phyloP scores from a whole-genome alignment of 2,113 vertebrate genomes.

The Trachemys scripta region DNA sequence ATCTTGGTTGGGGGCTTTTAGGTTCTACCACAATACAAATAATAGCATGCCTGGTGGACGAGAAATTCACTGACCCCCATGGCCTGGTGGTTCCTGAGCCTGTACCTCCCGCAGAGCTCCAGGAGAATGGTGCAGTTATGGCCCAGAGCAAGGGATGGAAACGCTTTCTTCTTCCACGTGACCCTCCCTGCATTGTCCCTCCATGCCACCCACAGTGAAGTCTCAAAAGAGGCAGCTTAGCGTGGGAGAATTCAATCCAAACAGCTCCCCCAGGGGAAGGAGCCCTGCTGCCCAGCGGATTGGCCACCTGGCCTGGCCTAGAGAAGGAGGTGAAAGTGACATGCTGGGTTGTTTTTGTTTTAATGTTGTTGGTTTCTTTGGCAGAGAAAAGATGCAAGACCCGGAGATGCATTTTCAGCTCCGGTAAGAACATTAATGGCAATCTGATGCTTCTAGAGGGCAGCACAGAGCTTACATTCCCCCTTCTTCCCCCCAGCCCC shows the following conservation, averaged over 20 bases:
- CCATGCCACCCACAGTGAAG: no score
- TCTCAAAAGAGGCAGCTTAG: no score
- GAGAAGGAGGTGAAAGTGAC: background rate
- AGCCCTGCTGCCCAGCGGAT: background rate
- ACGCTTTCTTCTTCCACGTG: background rate
- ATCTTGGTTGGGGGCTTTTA: background rate
- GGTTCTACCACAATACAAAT: background rate
- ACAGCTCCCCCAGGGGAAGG: background rate
- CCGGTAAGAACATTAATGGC: background rate
- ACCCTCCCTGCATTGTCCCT: background rate
- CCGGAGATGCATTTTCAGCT: accelerated
- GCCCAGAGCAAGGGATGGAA: background rate
- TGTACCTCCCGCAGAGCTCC: background rate
- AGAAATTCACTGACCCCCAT: background rate
- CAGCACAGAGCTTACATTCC: background rate
- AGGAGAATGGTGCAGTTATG: background rate
- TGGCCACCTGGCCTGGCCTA: background rate
- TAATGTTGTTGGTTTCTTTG: background rate
- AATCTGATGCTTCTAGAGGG: no score
- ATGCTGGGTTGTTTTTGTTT: background rate
- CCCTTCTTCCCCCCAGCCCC: accelerated
- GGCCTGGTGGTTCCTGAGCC: background rate
- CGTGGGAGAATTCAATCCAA: background rate
- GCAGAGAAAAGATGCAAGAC: background rate
- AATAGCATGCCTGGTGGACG: accelerated